Conservation (phyloP, 2,797 vertebrate species). For the Pachyuromys duprasi region DNA sequence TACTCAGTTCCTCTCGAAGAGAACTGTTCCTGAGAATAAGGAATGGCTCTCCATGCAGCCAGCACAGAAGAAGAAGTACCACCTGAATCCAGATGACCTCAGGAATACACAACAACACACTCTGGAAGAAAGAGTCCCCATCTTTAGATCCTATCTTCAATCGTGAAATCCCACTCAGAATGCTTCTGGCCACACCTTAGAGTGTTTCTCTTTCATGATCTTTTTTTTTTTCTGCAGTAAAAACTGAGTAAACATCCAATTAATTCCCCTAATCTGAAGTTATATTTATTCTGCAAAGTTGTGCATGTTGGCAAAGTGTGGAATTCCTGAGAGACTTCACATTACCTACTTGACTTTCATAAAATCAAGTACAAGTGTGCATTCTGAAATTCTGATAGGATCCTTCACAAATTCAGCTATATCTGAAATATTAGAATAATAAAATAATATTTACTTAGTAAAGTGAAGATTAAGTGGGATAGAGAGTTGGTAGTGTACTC, state of each 20-base stretch:
- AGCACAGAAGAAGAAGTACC: background rate
- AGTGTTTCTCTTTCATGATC: background rate
- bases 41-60: background rate
- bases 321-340: background rate
- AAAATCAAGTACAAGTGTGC: background rate
- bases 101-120: background rate
- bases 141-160: background rate
- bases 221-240: background rate
- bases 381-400: background rate
- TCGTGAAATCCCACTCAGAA: background rate
- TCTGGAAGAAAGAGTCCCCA: background rate
- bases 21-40: background rate
- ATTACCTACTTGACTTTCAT: conserved; percentile 4
- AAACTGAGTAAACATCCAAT: background rate
- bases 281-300: background rate
- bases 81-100: background rate
- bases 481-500: background rate
- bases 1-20: background rate
- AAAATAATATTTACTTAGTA: background rate
- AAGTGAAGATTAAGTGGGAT: background rate
- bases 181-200: background rate
- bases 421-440: background rate
- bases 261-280: background rate
- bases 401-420: conserved; percentile 10
- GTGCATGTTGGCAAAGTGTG: background rate